Conservation (phyloP, 2,888 invertebrate species). For the Drepana falcataria region DNA sequence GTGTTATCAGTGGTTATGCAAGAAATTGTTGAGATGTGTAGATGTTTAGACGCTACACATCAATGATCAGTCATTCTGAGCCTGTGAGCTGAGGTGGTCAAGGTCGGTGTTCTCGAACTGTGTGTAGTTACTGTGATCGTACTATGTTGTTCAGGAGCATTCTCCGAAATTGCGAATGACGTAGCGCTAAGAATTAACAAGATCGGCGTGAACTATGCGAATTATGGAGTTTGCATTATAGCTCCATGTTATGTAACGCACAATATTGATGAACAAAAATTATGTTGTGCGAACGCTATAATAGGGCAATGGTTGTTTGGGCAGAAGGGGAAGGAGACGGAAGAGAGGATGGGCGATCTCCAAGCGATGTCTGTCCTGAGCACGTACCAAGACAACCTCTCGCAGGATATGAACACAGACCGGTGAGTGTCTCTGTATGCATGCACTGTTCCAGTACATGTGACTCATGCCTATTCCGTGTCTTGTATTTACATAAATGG, state of each 20-base stretch:
- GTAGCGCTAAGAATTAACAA: constrained; percentile 28
- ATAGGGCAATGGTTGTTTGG: constrained; percentile 30
- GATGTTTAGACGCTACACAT: constrained; percentile 18
- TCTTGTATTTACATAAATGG: constrained; percentile 2
- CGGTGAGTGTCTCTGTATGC: constrained; percentile 58
- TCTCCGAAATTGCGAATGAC: constrained; percentile 48
- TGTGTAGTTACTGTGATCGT: constrained; percentile 20
- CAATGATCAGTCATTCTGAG: constrained; percentile 48
- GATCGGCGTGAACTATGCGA: constrained; percentile 21
- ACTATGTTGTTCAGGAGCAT: constrained; percentile 39
- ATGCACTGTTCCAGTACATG: not conserved
- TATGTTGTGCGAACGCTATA: constrained; percentile 3
- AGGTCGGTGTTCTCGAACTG: constrained; percentile 43
- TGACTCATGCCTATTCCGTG: not conserved
- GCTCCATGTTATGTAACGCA: constrained; percentile 4
- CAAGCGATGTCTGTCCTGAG: constrained; percentile 80
- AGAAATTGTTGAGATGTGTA: not conserved
- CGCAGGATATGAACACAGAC: constrained; percentile 80
- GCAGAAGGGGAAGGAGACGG: constrained; percentile 63
- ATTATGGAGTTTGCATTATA: constrained; percentile 22
- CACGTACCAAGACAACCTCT: constrained; percentile 78
- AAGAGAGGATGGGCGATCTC: constrained; percentile 62
- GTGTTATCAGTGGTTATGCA: not conserved
- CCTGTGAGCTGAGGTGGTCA: constrained; percentile 32
- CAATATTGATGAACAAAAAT: not conserved